Evolutionary conservation across 2,113 vertebrate species (phyloP), one percentile per base, ranked within the genome.

Genomic region (Labeo rohita): DNA sequence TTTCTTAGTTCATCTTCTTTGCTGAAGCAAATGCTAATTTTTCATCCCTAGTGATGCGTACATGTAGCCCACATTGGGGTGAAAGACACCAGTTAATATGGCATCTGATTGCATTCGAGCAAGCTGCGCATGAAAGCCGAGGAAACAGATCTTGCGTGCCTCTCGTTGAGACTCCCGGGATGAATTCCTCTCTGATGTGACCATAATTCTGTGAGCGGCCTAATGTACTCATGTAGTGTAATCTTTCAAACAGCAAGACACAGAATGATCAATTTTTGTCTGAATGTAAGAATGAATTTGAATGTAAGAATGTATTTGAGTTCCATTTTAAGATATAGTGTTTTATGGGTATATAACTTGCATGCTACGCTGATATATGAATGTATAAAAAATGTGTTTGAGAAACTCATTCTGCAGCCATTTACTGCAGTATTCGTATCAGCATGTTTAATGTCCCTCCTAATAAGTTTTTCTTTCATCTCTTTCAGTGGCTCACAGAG

Each of bases 41-140:
- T 80, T 89, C 85, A 91, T 91, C 87, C 66, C 63, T 39, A 21
- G 56, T 87, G 83, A 73, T 65, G 49, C 49, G 74, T 88, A 84
- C 66, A 75, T 89, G 90, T 82, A 50, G 10, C 50, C 49, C 79
- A 84, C 23, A 52, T 43, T 72, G 83, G 43, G 85, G 84, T 87
- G 86, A 89, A 86, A 91, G 84, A 89, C 76, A 90, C 90, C 89
- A 89, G 86, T 86, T 90, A 86, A 86, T 86, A 84, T 89, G 88
- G 83, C 87, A 90, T 91, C 90, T 91, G 89, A 91, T 91, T 92
- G 86, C 88, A 86, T 89, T 91, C 78, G 45, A 80, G 86, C 83
- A 47, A 43, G 59, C 68, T 28, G 45, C 65, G 45, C 45, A 56
- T 78, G 84, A 65, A 80, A 77, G 86, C 52, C 74, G 61, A 86